phyloP scores from a whole-genome alignment of 2,797 vertebrate species.

The Meda fulgida region DNA sequence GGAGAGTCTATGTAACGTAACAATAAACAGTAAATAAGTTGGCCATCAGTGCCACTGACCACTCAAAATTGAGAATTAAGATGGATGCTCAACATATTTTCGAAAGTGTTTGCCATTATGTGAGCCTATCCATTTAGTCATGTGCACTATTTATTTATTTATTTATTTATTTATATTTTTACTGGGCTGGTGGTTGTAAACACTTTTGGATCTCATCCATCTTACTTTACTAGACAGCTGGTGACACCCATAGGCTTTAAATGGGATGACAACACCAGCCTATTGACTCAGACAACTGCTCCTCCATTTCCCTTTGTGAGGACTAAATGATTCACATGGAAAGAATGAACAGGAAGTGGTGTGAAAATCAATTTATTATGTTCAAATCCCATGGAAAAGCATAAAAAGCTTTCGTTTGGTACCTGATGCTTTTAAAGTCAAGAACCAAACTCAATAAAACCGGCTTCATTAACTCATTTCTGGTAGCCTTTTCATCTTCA shows the following conservation, averaged over 20 bases:
- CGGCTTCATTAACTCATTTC: background rate
- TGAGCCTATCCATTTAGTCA: background rate
- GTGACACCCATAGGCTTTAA: conserved; percentile 52
- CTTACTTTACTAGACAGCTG: conserved; percentile 42
- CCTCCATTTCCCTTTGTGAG: conserved; percentile 2
- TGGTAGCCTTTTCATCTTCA: background rate
- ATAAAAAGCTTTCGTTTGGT: background rate
- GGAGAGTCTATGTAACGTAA: background rate
- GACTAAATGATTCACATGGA: background rate
- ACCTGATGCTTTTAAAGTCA: background rate
- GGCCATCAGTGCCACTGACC: background rate
- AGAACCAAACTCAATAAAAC: background rate
- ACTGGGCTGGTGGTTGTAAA: conserved; percentile 28
- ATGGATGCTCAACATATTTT: conserved; percentile 2
- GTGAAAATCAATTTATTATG: background rate
- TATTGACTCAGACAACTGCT: conserved; percentile 8
- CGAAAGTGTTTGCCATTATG: background rate
- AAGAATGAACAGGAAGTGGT: background rate
- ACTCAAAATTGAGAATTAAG: background rate
- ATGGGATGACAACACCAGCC: conserved; percentile 48
- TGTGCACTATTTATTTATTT: background rate
- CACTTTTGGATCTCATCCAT: conserved; percentile 38
- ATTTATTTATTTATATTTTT: background rate
- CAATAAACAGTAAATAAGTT: background rate
- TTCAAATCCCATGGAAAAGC: background rate